Evolutionary conservation across 2,113 vertebrate species (phyloP).

Genomic region (Aptenodytes forsteri): DNA sequence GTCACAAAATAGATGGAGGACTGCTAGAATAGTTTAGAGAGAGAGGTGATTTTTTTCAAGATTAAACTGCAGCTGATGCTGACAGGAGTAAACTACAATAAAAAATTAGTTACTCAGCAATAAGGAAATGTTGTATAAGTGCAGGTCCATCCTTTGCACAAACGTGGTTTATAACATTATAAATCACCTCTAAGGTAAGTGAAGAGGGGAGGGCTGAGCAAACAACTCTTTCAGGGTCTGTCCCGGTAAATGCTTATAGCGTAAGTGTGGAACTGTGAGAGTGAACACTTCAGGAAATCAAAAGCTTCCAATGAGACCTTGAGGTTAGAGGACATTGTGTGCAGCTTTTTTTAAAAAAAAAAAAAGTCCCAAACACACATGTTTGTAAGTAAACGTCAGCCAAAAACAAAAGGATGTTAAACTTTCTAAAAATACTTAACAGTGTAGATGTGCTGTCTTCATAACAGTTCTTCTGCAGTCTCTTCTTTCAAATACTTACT

Average conservation of each 20-base stretch:
- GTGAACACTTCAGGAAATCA: background rate
- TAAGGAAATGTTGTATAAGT: background rate
- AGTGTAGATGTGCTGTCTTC: background rate
- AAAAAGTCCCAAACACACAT: fast-evolving
- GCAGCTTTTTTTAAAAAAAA: background rate
- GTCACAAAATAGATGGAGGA: background rate
- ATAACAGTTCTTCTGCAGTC: background rate
- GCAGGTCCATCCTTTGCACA: background rate
- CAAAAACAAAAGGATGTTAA: background rate
- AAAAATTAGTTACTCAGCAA: background rate
- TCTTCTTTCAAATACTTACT: background rate
- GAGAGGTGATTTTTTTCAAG: background rate
- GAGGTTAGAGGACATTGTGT: background rate
- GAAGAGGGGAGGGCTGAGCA: background rate
- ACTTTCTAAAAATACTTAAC: background rate
- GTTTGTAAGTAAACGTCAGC: background rate
- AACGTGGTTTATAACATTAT: background rate
- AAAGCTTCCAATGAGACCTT: background rate
- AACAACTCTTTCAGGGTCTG: background rate
- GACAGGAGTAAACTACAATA: background rate
- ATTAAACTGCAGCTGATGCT: background rate
- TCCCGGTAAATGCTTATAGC: background rate
- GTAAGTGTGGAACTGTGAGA: background rate
- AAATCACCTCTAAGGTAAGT: background rate
- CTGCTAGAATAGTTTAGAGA: background rate